Evolutionary conservation across 2,797 vertebrate genomes (phyloP), one percentile per base, ranked within the genome.

Genomic region (Eidolon dupreanum): DNA sequence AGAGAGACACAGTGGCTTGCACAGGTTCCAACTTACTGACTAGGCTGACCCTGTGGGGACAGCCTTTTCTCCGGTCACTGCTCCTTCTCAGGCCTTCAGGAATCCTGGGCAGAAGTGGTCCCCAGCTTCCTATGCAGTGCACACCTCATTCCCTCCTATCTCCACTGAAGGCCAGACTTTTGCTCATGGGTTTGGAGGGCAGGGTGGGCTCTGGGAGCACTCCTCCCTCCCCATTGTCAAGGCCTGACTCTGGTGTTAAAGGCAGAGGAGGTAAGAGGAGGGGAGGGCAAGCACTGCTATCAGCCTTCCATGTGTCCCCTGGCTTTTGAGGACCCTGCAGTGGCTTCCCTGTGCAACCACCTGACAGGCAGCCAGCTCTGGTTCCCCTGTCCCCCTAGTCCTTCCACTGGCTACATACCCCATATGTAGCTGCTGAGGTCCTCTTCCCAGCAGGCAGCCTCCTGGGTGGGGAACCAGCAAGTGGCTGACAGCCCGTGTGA

Each of bases 401-500:
- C n/a, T 22, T n/a, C 84, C 57, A 41, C 15, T 16, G 38, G 75
- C 51, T 51, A 17, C 33, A 61, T 3, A 22, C 31, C 66, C 5
- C 16, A 6, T 38, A 43, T 46, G 12, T 2, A 6, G 41, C 16
- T 43, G 75, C 53, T n/a, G 13, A n/a, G 24, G 65, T 38, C 68
- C 36, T 38, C 65, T 17, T 6, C 36, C 70, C 57, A 65, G 59
- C 38, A 41, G 3, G 74, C 0, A 0, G 49, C 9, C 46, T 43
- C 28, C 57, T 26, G 31, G 17, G 26, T 1, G 36, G 31, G 51
- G n/a, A 33, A 31, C 13, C 59, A 68, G 24, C 33, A 53, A 66
- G 16, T 12, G 8, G 43, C 59, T 10, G 22, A 33, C 33, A 36
- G 41, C n/a, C 59, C 20, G 4, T 0, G 26, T 12, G 38, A 43